These are phyloP conservation scores for Rhaphigaster nebulosa DNA, from an alignment of 2,888 invertebrate species.

Conservation along the genomic window DNA sequence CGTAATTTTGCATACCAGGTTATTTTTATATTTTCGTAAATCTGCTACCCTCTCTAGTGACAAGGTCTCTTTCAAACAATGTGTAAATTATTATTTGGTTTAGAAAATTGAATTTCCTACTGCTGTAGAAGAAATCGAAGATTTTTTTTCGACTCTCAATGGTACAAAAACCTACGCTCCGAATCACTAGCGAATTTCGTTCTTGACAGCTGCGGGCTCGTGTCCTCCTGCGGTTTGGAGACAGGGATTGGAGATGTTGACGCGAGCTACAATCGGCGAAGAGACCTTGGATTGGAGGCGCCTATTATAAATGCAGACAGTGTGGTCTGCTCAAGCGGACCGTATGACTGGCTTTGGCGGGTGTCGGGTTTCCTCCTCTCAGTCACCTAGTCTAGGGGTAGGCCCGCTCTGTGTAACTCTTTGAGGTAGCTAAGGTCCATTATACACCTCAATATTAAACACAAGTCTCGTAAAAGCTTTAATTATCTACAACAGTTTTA, in stretches of 20 bases:
- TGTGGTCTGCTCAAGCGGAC: constrained; percentile 14
- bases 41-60: too few relatives aligned
- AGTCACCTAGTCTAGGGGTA: not conserved
- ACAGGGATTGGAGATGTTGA: not conserved
- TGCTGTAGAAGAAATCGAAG: not conserved
- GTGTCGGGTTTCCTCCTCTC: constrained; percentile 9
- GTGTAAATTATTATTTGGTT: not conserved
- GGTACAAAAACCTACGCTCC: not conserved
- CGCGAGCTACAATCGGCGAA: constrained; percentile 18
- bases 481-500: not conserved
- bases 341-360: constrained; percentile 34
- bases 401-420: not conserved
- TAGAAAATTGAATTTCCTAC: not conserved
- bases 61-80: too few relatives aligned
- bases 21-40: too few relatives aligned
- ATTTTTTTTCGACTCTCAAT: not conserved
- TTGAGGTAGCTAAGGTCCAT: not conserved
- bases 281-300: not conserved
- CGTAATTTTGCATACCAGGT: too few relatives aligned
- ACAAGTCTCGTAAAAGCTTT: not conserved
- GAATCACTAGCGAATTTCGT: not conserved
- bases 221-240: not conserved
- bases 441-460: not conserved
- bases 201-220: not conserved
- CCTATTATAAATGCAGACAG: constrained; percentile 48